phyloP scores from a whole-genome alignment of 1,140 invertebrate species.

The Vanessa atalanta region DNA sequence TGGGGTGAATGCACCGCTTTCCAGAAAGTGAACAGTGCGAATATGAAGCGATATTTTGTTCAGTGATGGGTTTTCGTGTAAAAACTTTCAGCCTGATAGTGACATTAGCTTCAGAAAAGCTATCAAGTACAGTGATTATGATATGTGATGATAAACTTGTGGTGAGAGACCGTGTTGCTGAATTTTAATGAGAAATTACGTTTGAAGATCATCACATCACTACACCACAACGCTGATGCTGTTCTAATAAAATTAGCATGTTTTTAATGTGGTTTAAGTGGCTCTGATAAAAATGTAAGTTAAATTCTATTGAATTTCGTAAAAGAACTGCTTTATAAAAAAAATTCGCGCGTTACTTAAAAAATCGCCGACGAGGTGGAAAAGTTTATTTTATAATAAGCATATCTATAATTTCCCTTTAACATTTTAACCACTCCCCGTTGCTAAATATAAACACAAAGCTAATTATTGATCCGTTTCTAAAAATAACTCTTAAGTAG shows the following conservation, averaged over 20 bases:
- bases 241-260: slow-evolving; percentile 7
- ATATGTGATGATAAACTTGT: slow-evolving; percentile 3
- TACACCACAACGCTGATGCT: background rate
- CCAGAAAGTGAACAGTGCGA: slow-evolving; percentile 15
- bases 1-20: slow-evolving; percentile 34
- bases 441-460: background rate
- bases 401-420: background rate
- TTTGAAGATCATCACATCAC: background rate
- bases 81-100: slow-evolving; percentile 16
- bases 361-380: background rate
- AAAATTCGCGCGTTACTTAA: background rate
- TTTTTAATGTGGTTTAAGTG: background rate
- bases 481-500: background rate
- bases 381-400: background rate
- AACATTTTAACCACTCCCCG: background rate
- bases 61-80: slow-evolving; percentile 38
- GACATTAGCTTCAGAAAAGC: slow-evolving; percentile 17
- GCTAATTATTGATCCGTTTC: slow-evolving; percentile 9
- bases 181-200: slow-evolving; percentile 5
- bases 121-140: background rate
- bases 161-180: slow-evolving; percentile 3
- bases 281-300: slow-evolving; percentile 10
- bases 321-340: background rate
- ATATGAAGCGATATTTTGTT: slow-evolving; percentile 32
- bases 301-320: background rate